Evolutionary conservation across 2,888 invertebrate genomes (phyloP).

Genomic region (Agriopis aurantiaria): DNA sequence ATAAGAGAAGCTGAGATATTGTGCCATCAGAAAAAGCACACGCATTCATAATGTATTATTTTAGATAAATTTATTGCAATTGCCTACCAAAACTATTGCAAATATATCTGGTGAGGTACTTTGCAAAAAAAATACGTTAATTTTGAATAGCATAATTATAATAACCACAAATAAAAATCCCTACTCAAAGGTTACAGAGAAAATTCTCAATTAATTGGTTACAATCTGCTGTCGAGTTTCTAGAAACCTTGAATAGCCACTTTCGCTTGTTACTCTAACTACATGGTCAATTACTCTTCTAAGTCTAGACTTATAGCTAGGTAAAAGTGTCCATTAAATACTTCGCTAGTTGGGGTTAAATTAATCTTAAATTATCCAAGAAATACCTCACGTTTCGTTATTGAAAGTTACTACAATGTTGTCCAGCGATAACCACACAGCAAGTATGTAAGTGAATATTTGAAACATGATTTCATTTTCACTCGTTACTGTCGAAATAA

Average conservation of each 20-base stretch:
- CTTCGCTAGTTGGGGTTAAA: neutral
- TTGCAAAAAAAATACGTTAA: neutral
- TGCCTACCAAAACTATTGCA: too few relatives aligned
- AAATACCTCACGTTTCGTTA: neutral
- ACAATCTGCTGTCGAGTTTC: slow-evolving; percentile 15
- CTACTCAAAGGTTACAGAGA: slow-evolving; percentile 1
- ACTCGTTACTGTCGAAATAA: too few relatives aligned
- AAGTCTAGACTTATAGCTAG: slow-evolving; percentile 7
- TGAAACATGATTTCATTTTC: too few relatives aligned
- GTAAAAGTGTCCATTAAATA: slow-evolving; percentile 22
- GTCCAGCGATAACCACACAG: too few relatives aligned
- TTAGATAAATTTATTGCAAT: too few relatives aligned
- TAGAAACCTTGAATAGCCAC: slow-evolving; percentile 26
- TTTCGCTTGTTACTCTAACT: slow-evolving; percentile 33
- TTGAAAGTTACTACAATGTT: too few relatives aligned
- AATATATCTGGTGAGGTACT: too few relatives aligned
- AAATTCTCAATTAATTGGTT: slow-evolving; percentile 34
- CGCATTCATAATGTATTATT: too few relatives aligned
- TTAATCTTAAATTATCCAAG: neutral
- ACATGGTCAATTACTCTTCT: slow-evolving; percentile 28
- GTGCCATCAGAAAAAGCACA: too few relatives aligned
- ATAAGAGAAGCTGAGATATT: too few relatives aligned
- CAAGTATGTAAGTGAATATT: too few relatives aligned
- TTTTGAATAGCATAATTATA: neutral
- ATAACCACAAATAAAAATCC: neutral